Percentiles rank a stretch among this genome's conserved stretches.
Conservation (phyloP, 2,888 invertebrate species). For the Tetheella fluctuosa region DNA sequence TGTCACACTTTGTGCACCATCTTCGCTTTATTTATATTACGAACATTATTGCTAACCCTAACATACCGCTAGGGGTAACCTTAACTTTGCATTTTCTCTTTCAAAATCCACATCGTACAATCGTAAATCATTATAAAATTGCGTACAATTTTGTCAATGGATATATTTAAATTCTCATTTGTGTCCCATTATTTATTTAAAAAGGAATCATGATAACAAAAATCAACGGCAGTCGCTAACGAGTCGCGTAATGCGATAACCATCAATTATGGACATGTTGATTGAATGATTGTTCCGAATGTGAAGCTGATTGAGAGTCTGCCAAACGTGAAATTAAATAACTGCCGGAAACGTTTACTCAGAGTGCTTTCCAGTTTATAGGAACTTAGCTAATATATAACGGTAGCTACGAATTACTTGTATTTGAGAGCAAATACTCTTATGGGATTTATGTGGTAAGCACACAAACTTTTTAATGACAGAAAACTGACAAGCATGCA, state of each 20-base stretch:
- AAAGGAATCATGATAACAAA: constrained; percentile 43
- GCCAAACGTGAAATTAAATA: constrained; percentile 62
- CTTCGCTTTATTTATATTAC: constrained; percentile 26
- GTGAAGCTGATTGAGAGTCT: constrained; percentile 61
- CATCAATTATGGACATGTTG: constrained; percentile 65
- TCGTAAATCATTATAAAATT: not conserved
- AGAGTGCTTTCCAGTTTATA: constrained; percentile 25
- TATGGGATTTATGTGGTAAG: too few species aligned
- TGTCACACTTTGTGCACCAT: constrained; percentile 62
- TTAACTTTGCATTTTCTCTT: not conserved
- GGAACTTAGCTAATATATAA: not conserved
- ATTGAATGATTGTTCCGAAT: constrained; percentile 65
- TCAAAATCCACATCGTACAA: not conserved
- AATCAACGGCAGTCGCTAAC: constrained; percentile 57
- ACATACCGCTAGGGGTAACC: too few species aligned
- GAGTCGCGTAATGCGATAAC: constrained; percentile 64
- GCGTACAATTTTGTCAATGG: not conserved
- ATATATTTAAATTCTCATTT: constrained; percentile 29
- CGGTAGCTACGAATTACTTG: not conserved
- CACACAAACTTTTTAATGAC: too few species aligned
- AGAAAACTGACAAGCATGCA: too few species aligned
- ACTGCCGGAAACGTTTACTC: constrained; percentile 50
- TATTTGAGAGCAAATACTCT: not conserved
- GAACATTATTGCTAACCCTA: not conserved
- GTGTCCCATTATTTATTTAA: constrained; percentile 33